phyloP scores from a whole-genome alignment of 1,140 invertebrate genomes.

The Chrysomallon squamiferum region DNA sequence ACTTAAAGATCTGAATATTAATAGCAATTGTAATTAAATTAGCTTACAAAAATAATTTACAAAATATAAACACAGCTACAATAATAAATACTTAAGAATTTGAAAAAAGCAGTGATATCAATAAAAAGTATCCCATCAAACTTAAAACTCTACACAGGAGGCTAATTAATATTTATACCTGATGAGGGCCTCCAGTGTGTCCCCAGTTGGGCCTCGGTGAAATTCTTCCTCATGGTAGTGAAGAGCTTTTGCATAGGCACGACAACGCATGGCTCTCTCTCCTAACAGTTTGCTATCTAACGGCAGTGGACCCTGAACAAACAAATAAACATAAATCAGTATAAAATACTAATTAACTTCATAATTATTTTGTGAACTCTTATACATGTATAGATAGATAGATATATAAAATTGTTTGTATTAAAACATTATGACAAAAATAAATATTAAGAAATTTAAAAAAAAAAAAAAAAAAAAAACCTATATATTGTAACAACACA shows the following conservation, averaged over 20 bases:
- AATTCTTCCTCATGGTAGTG: conserved; percentile 99
- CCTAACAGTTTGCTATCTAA: conserved; percentile 81
- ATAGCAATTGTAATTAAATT: no score
- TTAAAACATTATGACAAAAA: neutral
- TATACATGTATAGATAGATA: no score
- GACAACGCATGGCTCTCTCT: conserved; percentile 68
- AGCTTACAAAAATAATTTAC: no score
- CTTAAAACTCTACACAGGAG: no score
- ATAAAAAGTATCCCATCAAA: no score
- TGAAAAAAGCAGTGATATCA: no score
- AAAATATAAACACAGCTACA: no score
- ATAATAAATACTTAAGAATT: no score
- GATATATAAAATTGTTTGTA: no score
- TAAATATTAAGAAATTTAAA: neutral
- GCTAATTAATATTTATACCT: conserved; percentile 64
- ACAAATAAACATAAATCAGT: conserved; percentile 3
- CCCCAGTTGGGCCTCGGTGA: conserved; percentile 72
- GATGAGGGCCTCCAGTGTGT: conserved; percentile 91
- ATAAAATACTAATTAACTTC: no score
- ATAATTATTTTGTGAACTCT: no score
- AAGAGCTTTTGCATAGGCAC: conserved; percentile 94
- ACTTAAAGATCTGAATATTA: no score
- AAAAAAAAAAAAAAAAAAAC: conserved; percentile 1
- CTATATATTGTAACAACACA: neutral
- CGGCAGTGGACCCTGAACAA: conserved; percentile 81